A percentile compares a stretch with the other conserved stretches of the same genome.
phyloP scores from a whole-genome alignment of 2,888 invertebrate genomes.

The Salticus scenicus region DNA sequence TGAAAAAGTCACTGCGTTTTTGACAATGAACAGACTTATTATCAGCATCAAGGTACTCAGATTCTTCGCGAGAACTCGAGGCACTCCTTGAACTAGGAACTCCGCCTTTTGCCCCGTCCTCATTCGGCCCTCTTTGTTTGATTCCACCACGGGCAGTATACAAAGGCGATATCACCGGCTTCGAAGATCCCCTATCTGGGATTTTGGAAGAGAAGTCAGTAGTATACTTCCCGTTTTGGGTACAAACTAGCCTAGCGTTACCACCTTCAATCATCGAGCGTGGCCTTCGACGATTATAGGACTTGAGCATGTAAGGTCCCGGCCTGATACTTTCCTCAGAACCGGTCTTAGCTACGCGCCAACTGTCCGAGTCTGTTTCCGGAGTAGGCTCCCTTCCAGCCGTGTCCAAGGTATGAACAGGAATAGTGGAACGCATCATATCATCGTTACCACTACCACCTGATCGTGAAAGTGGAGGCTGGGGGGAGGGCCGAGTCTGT shows the following conservation, averaged over 20 bases:
- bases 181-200: constrained; percentile 1
- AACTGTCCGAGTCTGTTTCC: constrained; percentile 63
- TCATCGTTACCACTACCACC: constrained; percentile 20
- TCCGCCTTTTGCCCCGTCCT: neutral
- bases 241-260: neutral
- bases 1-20: constrained; percentile 59
- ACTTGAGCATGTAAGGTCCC: constrained; percentile 14
- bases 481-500: constrained; percentile 29
- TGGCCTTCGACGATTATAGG: constrained; percentile 46
- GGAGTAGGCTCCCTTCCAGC: constrained; percentile 58
- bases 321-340: constrained; percentile 47
- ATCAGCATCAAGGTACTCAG: constrained; percentile 37
- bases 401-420: constrained; percentile 55
- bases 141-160: neutral
- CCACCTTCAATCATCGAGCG: constrained; percentile 66
- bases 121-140: constrained; percentile 22
- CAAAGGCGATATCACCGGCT: constrained; percentile 2
- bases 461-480: constrained; percentile 18
- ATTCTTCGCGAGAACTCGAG: constrained; percentile 62
- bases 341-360: constrained; percentile 36
- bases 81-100: constrained; percentile 55
- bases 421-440: constrained; percentile 54
- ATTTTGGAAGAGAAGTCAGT: constrained; percentile 7
- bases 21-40: constrained; percentile 20
- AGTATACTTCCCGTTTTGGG: constrained; percentile 24